Conservation (phyloP, 53 echinoderm and acorn worm species). For the Stichopus horrens region DNA sequence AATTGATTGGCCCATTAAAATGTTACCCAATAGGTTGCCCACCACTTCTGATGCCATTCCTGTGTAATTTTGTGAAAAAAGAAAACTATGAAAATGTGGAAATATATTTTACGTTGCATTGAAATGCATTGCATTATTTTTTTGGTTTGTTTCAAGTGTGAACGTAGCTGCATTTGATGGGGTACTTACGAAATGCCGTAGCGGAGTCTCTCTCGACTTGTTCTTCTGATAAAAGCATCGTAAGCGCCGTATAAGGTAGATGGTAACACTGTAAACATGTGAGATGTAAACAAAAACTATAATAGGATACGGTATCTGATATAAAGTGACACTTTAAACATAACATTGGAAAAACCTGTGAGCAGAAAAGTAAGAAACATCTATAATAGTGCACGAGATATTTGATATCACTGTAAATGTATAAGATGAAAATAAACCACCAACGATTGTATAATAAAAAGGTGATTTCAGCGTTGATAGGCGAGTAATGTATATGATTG, state of each 20-base stretch:
- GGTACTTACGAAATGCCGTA: constrained; percentile 76
- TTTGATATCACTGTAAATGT: too few species aligned
- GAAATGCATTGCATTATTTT: neutral
- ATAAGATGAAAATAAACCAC: too few species aligned
- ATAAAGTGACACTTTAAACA: too few species aligned
- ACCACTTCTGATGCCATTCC: constrained; percentile 90
- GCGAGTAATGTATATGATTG: too few species aligned
- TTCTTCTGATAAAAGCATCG: constrained; percentile 76
- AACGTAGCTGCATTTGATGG: too few species aligned
- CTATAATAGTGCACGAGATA: too few species aligned
- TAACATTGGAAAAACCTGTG: too few species aligned
- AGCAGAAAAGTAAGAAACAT: too few species aligned
- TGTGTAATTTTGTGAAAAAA: constrained; percentile 21
- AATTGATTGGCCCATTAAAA: constrained; percentile 77
- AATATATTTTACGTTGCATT: neutral
- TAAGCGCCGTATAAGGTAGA: constrained; percentile 83
- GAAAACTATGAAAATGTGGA: neutral
- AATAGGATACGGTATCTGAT: neutral
- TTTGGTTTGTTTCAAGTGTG: too few species aligned
- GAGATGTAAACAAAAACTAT: neutral
- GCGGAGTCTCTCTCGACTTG: constrained; percentile 82
- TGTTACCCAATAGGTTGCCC: constrained; percentile 75
- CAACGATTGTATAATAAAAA: too few species aligned
- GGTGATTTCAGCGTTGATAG: too few species aligned
- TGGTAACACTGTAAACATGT: constrained; percentile 66